Conservation (phyloP, 2,797 vertebrate species). For the Myotis daubentonii region DNA sequence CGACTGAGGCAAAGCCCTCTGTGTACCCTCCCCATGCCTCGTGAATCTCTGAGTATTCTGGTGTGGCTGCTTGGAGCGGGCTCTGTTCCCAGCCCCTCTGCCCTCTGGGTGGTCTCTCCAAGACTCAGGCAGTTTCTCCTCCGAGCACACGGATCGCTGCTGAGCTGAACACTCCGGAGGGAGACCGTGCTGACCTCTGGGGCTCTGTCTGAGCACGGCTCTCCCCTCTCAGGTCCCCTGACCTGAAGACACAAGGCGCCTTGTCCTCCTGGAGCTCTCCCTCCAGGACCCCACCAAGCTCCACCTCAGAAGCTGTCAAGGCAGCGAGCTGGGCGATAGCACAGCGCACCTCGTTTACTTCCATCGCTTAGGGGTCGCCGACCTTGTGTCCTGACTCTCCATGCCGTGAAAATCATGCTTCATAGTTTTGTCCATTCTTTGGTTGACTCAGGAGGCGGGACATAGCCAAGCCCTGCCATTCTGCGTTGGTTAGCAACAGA, state of each 20-base stretch:
- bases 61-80: rapidly evolving
- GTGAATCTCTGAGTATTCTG: neutral
- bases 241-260: neutral
- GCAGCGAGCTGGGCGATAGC: neutral
- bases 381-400: neutral
- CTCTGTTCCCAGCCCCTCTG: neutral
- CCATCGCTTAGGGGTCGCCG: neutral
- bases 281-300: neutral
- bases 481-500: neutral
- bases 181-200: neutral
- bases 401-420: neutral
- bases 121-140: neutral
- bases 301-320: too few relatives aligned
- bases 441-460: neutral
- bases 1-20: neutral
- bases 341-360: rapidly evolving
- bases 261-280: neutral
- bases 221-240: neutral
- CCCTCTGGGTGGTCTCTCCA: too few relatives aligned
- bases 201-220: rapidly evolving
- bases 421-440: neutral
- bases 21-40: rapidly evolving
- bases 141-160: rapidly evolving
- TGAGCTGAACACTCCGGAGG: neutral
- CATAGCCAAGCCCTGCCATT: too few relatives aligned